Conservation (phyloP, 2,113 vertebrate genomes). For the Nannospalax galili region DNA sequence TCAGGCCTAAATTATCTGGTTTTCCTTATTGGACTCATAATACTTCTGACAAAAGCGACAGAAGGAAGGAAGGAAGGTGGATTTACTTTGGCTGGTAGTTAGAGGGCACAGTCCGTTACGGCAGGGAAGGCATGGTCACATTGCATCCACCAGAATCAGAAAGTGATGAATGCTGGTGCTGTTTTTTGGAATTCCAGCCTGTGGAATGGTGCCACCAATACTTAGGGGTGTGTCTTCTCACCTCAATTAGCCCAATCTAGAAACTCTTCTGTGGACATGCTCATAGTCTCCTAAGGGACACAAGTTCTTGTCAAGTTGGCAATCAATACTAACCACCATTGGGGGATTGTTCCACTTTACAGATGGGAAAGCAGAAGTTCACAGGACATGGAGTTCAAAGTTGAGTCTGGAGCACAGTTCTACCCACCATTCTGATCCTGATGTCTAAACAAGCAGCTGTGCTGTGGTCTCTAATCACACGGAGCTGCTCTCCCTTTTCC, state of each 20-base stretch:
- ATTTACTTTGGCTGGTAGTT: neutral
- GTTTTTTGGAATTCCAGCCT: neutral
- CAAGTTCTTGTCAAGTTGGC: neutral
- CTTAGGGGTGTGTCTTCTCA: no score
- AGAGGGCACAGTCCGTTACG: neutral
- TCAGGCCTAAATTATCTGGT: neutral
- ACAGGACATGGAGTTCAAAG: neutral
- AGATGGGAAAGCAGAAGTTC: neutral
- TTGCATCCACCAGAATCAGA: neutral
- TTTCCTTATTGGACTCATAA: neutral
- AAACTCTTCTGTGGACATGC: no score
- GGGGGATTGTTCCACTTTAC: neutral
- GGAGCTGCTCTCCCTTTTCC: neutral
- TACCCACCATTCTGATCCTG: neutral
- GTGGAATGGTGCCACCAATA: no score
- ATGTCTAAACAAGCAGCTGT: neutral
- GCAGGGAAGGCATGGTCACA: no score
- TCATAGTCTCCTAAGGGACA: neutral
- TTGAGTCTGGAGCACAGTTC: neutral
- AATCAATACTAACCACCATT: neutral
- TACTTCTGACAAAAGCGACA: neutral
- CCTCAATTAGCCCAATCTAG: no score
- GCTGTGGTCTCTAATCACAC: neutral
- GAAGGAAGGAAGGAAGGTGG: neutral
- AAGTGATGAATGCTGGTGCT: neutral